A percentile compares a stretch with the other conserved stretches of the same genome.
phyloP scores from a whole-genome alignment of 2,888 invertebrate species.

The Tetranychus truncatus region DNA sequence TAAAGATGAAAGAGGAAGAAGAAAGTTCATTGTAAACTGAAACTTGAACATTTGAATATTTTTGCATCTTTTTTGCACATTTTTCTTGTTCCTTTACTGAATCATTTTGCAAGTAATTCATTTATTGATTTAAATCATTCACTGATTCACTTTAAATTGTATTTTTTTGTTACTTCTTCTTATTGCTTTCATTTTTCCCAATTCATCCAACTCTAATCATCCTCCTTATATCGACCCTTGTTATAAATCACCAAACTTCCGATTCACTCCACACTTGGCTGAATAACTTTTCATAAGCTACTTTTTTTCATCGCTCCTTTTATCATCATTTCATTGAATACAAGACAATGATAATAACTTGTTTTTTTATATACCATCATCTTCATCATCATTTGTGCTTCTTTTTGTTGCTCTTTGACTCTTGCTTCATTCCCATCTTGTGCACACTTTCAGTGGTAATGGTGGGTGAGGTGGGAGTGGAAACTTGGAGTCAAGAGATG shows the following conservation, averaged over 20 bases:
- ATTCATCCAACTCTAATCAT: neutral
- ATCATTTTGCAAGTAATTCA: neutral
- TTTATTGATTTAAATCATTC: neutral
- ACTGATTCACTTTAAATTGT: neutral
- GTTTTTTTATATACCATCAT: neutral
- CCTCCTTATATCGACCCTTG: neutral
- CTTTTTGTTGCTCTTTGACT: neutral
- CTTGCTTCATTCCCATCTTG: neutral
- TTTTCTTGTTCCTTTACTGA: neutral
- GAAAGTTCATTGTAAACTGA: neutral
- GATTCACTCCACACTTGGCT: neutral
- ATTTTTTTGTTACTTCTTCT: neutral
- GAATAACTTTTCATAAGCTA: neutral
- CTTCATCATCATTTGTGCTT: neutral
- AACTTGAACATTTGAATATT: neutral
- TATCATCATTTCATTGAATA: neutral
- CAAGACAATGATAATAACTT: neutral
- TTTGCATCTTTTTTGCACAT: neutral
- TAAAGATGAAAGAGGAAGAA: neutral
- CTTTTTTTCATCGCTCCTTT: neutral
- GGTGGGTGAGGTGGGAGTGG: neutral
- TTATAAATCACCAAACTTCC: slow-evolving; percentile 1
- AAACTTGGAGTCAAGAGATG: neutral
- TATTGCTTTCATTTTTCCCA: neutral
- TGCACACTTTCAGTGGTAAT: neutral